Evolutionary conservation across 2,888 invertebrate genomes (phyloP).

Genomic region (Cephonodes hylas): DNA sequence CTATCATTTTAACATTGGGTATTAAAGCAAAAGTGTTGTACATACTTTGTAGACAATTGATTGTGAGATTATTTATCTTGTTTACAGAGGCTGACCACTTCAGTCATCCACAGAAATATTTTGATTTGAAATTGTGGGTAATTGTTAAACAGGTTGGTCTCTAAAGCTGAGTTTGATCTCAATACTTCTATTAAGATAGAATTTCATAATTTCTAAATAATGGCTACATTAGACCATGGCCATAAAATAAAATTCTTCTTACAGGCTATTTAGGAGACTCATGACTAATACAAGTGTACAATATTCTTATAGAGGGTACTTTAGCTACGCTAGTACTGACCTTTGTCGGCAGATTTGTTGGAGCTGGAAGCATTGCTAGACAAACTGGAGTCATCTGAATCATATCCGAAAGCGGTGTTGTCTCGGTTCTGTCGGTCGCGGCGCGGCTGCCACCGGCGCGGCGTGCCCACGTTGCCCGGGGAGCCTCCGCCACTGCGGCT

Average conservation of each 20-base stretch:
- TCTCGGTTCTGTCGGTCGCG: constrained; percentile 55
- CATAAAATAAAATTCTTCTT: background rate
- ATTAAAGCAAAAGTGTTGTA: background rate
- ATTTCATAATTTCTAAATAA: background rate
- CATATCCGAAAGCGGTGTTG: constrained; percentile 68
- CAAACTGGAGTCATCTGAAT: constrained; percentile 74
- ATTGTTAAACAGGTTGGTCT: background rate
- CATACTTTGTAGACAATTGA: background rate
- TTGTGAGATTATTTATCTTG: background rate
- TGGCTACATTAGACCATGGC: background rate
- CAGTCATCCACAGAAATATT: too few relatives aligned
- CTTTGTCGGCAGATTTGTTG: constrained; percentile 70
- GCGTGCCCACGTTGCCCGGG: constrained; percentile 37
- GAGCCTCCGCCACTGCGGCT: constrained; percentile 37
- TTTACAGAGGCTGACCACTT: background rate
- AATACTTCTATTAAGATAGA: background rate
- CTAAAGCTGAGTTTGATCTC: background rate
- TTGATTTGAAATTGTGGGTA: background rate
- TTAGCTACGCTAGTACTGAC: constrained; percentile 36
- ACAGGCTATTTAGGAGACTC: background rate
- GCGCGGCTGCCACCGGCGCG: constrained; percentile 54
- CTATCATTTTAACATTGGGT: background rate
- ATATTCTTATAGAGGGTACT: background rate
- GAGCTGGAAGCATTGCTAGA: constrained; percentile 77
- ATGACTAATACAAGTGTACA: background rate